Evolutionary conservation across 64 coral and sea anemone species (phyloP).

Genomic region (Actinia tenebrosa): DNA sequence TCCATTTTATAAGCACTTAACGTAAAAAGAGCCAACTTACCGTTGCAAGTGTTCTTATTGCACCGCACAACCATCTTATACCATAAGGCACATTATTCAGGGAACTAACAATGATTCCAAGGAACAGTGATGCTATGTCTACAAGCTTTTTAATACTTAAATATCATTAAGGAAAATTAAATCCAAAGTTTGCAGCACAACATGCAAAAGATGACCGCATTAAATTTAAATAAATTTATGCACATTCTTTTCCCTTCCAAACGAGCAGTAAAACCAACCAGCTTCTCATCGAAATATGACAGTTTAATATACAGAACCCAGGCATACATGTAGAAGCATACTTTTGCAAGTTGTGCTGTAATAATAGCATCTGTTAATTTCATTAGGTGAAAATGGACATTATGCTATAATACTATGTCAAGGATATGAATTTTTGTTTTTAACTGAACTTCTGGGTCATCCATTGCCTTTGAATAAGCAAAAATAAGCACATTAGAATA

Average conservation of each 20-base stretch:
- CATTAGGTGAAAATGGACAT: too few species aligned
- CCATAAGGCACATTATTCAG: constrained; percentile 86
- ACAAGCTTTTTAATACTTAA: constrained; percentile 60
- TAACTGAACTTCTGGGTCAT: constrained; percentile 71
- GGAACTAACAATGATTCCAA: constrained; percentile 59
- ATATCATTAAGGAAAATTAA: constrained; percentile 25
- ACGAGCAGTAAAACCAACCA: too few species aligned
- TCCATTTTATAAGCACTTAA: too few species aligned
- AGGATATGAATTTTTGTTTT: constrained; percentile 94
- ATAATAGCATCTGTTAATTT: too few species aligned
- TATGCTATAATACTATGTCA: not conserved
- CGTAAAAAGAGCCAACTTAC: constrained; percentile 22
- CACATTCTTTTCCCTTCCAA: too few species aligned
- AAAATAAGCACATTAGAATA: not conserved
- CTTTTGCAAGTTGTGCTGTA: too few species aligned
- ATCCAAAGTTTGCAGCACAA: not conserved
- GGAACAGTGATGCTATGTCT: constrained; percentile 69
- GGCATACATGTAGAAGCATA: too few species aligned
- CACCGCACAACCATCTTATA: constrained; percentile 88
- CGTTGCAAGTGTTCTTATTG: constrained; percentile 71
- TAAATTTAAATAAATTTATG: too few species aligned
- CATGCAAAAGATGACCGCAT: too few species aligned
- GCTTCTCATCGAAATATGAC: too few species aligned
- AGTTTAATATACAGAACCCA: too few species aligned
- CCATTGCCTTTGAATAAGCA: constrained; percentile 51